phyloP scores from a whole-genome alignment of 37 sponge, comb jelly and placozoan genomes.

The Spongilla lacustris region DNA sequence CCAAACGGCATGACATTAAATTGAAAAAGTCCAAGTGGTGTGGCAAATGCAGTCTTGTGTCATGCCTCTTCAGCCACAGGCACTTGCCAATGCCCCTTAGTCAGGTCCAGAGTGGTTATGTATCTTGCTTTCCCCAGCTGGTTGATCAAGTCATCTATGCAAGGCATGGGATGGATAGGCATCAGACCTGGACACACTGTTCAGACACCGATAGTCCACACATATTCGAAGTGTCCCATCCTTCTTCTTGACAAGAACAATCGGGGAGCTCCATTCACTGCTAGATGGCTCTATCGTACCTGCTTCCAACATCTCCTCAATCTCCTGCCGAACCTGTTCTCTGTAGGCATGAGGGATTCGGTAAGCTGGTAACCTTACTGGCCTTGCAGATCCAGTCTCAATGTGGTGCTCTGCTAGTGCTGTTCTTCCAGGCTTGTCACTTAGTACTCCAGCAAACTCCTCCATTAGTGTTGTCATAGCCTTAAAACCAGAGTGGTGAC shows the following conservation, averaged over 20 bases:
- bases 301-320: slow-evolving; percentile 46
- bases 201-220: slow-evolving; percentile 67
- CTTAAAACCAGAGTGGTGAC: too few species aligned
- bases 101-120: slow-evolving; percentile 52
- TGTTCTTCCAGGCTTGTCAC: slow-evolving; percentile 14
- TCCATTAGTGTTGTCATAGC: background rate
- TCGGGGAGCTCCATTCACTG: slow-evolving; percentile 40
- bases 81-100: slow-evolving; percentile 67
- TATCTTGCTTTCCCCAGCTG: slow-evolving; percentile 41
- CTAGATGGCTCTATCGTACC: slow-evolving; percentile 42
- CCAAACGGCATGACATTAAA: slow-evolving; percentile 80
- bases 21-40: slow-evolving; percentile 58
- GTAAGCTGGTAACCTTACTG: slow-evolving; percentile 27
- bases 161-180: slow-evolving; percentile 60
- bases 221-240: slow-evolving; percentile 35
- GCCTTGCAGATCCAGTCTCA: background rate
- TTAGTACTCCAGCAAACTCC: background rate
- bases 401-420: slow-evolving; percentile 26
- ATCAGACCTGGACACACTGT: slow-evolving; percentile 27
- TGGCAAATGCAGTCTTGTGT: slow-evolving; percentile 65
- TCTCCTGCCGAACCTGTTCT: slow-evolving; percentile 24
- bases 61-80: slow-evolving; percentile 37
- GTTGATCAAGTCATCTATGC: slow-evolving; percentile 66
- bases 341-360: slow-evolving; percentile 35
- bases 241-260: slow-evolving; percentile 50